A percentile compares a stretch with the other conserved stretches of the same genome.
Evolutionary conservation across 2,797 vertebrate genomes (phyloP).

Genomic region (Fringilla coelebs): DNA sequence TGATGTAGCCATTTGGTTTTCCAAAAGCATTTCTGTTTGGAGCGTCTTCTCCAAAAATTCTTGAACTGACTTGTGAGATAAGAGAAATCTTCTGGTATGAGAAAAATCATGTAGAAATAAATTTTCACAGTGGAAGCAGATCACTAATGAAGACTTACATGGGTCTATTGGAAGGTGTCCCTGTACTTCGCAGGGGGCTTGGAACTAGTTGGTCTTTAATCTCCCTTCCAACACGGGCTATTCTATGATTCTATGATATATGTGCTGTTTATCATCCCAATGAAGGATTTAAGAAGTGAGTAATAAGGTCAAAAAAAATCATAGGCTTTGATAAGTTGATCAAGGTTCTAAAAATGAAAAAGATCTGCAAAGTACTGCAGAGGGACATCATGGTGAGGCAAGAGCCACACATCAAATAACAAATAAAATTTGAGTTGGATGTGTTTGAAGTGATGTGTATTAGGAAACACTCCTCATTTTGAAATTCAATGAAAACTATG

Average conservation of each 20-base stretch:
- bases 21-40: background rate
- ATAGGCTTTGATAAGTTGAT: background rate
- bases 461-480: background rate
- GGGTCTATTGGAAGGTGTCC: background rate
- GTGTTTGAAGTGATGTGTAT: background rate
- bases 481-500: background rate
- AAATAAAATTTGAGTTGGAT: background rate
- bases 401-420: background rate
- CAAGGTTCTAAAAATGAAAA: background rate
- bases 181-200: accelerated
- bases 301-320: background rate
- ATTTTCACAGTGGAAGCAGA: background rate
- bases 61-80: background rate
- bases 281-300: background rate
- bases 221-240: background rate
- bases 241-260: background rate
- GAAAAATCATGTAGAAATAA: background rate
- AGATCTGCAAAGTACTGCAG: background rate
- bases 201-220: background rate
- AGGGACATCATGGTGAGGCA: too few relatives aligned
- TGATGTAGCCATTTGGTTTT: background rate
- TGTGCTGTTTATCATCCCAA: background rate
- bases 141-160: background rate
- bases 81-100: background rate
- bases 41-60: background rate